phyloP scores from a whole-genome alignment of 2,888 invertebrate genomes.

The Biston stratarius region DNA sequence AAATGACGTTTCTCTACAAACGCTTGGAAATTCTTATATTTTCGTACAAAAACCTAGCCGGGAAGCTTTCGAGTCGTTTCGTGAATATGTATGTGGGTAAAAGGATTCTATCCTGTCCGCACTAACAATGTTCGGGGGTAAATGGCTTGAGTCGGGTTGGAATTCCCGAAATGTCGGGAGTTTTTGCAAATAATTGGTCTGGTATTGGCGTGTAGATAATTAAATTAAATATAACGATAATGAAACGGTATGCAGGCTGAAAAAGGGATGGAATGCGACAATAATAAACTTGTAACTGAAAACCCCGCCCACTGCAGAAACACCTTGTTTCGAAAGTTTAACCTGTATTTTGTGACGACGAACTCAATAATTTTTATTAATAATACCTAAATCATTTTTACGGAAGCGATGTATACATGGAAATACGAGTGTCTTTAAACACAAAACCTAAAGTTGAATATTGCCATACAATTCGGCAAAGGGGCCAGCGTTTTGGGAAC shows the following conservation, averaged over 20 bases:
- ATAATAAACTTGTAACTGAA: neutral
- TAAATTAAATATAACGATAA: slow-evolving; percentile 17
- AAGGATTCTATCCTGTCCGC: slow-evolving; percentile 21
- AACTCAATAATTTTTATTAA: too few relatives aligned
- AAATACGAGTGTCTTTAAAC: too few relatives aligned
- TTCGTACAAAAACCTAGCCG: slow-evolving; percentile 22
- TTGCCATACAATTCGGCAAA: too few relatives aligned
- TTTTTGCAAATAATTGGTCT: slow-evolving; percentile 25
- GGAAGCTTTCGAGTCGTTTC: slow-evolving; percentile 2
- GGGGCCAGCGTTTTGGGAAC: too few relatives aligned
- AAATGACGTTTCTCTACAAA: slow-evolving; percentile 16
- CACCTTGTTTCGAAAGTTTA: neutral
- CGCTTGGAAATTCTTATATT: slow-evolving; percentile 19
- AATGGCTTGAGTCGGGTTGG: slow-evolving; percentile 29
- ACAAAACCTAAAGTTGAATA: too few relatives aligned
- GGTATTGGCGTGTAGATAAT: slow-evolving; percentile 20
- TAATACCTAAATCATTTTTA: too few relatives aligned
- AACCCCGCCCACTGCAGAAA: neutral
- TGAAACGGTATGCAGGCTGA: slow-evolving; percentile 7
- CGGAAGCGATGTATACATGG: too few relatives aligned
- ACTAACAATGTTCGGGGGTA: slow-evolving; percentile 26
- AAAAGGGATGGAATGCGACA: neutral
- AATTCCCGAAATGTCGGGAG: slow-evolving; percentile 21
- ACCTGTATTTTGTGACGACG: too few relatives aligned
- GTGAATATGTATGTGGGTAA: slow-evolving; percentile 34